These are phyloP conservation scores for Ischnus inquisitorius DNA, from an alignment of 2,888 invertebrate species.

Conservation along the genomic window DNA sequence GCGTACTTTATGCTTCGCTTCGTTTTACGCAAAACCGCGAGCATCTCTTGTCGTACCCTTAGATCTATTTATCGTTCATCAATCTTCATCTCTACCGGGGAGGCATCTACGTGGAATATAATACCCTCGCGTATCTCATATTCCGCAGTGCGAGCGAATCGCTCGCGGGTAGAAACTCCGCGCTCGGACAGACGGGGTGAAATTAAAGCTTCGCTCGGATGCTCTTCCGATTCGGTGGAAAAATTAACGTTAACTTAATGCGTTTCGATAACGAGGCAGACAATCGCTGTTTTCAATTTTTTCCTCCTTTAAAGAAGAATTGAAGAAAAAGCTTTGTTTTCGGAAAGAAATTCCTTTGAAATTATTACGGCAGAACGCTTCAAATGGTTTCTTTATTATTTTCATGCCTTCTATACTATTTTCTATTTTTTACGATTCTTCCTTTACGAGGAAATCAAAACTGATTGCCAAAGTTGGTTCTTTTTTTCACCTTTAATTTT, in stretches of 20 bases:
- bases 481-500: too few species aligned
- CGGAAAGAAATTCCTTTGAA: too few species aligned
- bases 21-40: slow-evolving; percentile 58
- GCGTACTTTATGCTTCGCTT: background rate
- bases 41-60: slow-evolving; percentile 33
- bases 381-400: too few species aligned
- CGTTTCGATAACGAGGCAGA: too few species aligned
- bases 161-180: background rate
- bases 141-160: background rate
- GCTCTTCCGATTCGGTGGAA: background rate
- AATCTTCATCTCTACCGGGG: slow-evolving; percentile 65
- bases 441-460: too few species aligned
- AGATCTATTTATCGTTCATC: slow-evolving; percentile 62
- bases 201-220: background rate
- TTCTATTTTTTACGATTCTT: too few species aligned
- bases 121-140: background rate
- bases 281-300: too few species aligned
- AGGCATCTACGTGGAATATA: slow-evolving; percentile 10
- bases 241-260: background rate
- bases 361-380: too few species aligned
- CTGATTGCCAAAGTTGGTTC: too few species aligned
- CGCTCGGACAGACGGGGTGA: background rate
- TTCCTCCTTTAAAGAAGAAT: too few species aligned
- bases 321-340: too few species aligned
- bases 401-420: too few species aligned